Evolutionary conservation across 2,113 vertebrate genomes (phyloP).

Genomic region (Gymnarchus niloticus): DNA sequence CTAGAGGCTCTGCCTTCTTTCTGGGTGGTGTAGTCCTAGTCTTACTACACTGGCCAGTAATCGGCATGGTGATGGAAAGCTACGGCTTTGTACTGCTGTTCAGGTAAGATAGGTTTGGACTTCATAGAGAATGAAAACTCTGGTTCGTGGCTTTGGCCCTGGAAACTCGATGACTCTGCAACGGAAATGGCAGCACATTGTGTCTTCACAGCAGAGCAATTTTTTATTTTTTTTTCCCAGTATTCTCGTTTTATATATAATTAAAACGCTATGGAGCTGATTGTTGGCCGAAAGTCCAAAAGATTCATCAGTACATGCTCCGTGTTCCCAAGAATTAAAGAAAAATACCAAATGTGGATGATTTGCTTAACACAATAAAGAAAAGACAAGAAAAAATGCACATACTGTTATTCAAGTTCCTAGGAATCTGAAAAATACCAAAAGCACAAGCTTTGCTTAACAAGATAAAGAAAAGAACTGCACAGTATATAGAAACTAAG

Average conservation of each 20-base stretch:
- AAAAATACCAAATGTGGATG: background rate
- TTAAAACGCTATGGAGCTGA: background rate
- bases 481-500: no score
- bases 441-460: no score
- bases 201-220: background rate
- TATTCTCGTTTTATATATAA: background rate
- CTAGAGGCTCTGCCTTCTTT: conserved; percentile 79
- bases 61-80: conserved; percentile 77
- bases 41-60: conserved; percentile 75
- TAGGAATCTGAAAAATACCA: no score
- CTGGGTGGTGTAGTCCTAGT: conserved; percentile 73
- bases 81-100: conserved; percentile 81
- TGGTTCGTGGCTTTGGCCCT: background rate
- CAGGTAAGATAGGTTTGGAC: conserved; percentile 53
- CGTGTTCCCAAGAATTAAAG: background rate
- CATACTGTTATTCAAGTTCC: no score
- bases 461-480: no score
- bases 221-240: background rate
- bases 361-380: background rate
- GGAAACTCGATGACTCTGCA: background rate
- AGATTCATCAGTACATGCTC: background rate
- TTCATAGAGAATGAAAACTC: background rate
- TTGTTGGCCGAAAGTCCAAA: background rate
- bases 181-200: background rate
- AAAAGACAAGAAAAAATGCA: background rate